phyloP scores from a whole-genome alignment of 2,888 invertebrate genomes.

The Parnassius orleans region DNA sequence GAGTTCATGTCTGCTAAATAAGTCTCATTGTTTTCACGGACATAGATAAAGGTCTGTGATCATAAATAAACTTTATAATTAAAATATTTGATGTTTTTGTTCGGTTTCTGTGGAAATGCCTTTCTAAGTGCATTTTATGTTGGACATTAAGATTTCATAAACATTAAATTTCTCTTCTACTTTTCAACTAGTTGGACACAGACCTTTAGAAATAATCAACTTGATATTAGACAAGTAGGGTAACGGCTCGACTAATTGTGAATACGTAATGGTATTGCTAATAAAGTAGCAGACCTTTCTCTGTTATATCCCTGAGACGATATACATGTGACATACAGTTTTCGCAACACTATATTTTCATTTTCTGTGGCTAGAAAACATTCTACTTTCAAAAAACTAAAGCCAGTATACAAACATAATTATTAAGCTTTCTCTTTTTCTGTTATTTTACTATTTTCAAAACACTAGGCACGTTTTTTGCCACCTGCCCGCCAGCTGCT shows the following conservation, averaged over 20 bases:
- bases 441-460: slow-evolving; percentile 39
- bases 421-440: too few relatives aligned
- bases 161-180: slow-evolving; percentile 24
- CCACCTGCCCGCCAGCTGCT: slow-evolving; percentile 74
- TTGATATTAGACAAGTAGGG: slow-evolving; percentile 22
- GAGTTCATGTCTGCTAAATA: slow-evolving; percentile 14
- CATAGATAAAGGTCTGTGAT: slow-evolving; percentile 1
- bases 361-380: too few relatives aligned
- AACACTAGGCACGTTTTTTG: slow-evolving; percentile 57
- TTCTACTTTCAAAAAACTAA: too few relatives aligned
- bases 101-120: not conserved
- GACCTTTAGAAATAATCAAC: slow-evolving; percentile 24
- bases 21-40: slow-evolving; percentile 11
- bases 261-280: slow-evolving; percentile 19
- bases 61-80: not conserved
- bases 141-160: slow-evolving; percentile 14
- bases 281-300: not conserved
- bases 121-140: slow-evolving; percentile 7
- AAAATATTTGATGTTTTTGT: not conserved
- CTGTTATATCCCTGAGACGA: too few relatives aligned
- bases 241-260: slow-evolving; percentile 19
- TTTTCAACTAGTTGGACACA: slow-evolving; percentile 20
- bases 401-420: too few relatives aligned
- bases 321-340: too few relatives aligned
- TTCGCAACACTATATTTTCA: too few relatives aligned